These are phyloP conservation scores for Arnoldichthys spilopterus DNA, from an alignment of 2,797 vertebrate genomes.

Conservation along the genomic window DNA sequence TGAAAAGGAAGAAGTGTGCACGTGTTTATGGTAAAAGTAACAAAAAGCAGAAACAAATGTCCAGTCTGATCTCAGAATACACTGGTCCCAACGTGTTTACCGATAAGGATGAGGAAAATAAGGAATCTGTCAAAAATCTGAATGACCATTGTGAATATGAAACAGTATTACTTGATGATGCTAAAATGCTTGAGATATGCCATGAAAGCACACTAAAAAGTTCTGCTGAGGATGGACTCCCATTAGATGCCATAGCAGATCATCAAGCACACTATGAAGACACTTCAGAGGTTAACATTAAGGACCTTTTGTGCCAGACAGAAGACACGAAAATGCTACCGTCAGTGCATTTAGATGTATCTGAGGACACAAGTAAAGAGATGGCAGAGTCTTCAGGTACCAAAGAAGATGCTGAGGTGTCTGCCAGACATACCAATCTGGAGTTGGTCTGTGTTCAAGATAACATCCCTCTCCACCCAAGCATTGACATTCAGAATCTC, in stretches of 20 bases:
- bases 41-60: conserved; percentile 77
- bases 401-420: conserved; percentile 64
- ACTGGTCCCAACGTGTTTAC: conserved; percentile 56
- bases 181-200: conserved; percentile 86
- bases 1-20: conserved; percentile 85
- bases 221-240: conserved; percentile 61
- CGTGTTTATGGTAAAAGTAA: conserved; percentile 90
- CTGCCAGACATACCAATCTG: conserved; percentile 51
- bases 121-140: conserved; percentile 74
- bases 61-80: conserved; percentile 58
- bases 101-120: conserved; percentile 67
- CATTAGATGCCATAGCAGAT: conserved; percentile 30
- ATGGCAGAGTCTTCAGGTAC: conserved; percentile 66
- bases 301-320: conserved; percentile 70
- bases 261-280: conserved; percentile 58
- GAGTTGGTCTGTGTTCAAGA: conserved; percentile 60
- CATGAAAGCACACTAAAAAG: conserved; percentile 74
- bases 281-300: conserved; percentile 60
- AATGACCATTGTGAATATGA: conserved; percentile 83
- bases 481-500: conserved; percentile 82
- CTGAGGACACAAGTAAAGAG: conserved; percentile 67
- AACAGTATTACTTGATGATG: conserved; percentile 82
- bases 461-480: conserved; percentile 71
- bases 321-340: conserved; percentile 67
- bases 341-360: conserved; percentile 72